Evolutionary conservation across 2,797 vertebrate genomes (phyloP).

Genomic region (Leuciscus waleckii): DNA sequence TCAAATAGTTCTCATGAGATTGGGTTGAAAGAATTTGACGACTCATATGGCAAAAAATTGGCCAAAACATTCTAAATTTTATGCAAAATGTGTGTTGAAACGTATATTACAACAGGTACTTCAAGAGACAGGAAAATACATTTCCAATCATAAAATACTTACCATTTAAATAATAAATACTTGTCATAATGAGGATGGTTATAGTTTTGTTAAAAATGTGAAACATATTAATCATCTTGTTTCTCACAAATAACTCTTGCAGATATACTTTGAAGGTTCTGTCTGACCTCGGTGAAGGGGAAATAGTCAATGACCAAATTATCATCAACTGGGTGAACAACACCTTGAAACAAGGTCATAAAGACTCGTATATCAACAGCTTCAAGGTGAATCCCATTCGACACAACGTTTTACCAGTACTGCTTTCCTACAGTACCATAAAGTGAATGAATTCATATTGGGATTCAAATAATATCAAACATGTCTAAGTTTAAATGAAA

Average conservation of each 20-base stretch:
- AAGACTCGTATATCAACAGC: slow-evolving; percentile 87
- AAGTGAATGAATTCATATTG: neutral
- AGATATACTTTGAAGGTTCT: slow-evolving; percentile 94
- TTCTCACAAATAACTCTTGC: slow-evolving; percentile 26
- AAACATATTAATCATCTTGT: neutral
- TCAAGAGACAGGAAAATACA: too few species aligned
- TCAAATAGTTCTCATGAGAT: too few species aligned
- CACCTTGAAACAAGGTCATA: slow-evolving; percentile 83
- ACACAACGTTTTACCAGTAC: neutral
- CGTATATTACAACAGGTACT: too few species aligned
- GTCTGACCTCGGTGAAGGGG: slow-evolving; percentile 91
- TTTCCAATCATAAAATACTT: too few species aligned
- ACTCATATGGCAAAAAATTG: neutral
- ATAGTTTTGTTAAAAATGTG: neutral
- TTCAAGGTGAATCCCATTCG: slow-evolving; percentile 86
- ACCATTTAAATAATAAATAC: neutral
- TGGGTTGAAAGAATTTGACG: neutral
- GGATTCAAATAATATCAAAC: neutral
- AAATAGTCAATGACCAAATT: slow-evolving; percentile 90
- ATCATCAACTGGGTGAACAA: slow-evolving; percentile 96
- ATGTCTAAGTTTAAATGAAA: neutral
- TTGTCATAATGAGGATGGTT: neutral
- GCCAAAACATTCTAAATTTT: neutral
- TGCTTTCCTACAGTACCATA: neutral
- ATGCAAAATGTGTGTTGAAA: neutral